Evolutionary conservation across 1,140 invertebrate species (phyloP).

Genomic region (Linepithema humile): DNA sequence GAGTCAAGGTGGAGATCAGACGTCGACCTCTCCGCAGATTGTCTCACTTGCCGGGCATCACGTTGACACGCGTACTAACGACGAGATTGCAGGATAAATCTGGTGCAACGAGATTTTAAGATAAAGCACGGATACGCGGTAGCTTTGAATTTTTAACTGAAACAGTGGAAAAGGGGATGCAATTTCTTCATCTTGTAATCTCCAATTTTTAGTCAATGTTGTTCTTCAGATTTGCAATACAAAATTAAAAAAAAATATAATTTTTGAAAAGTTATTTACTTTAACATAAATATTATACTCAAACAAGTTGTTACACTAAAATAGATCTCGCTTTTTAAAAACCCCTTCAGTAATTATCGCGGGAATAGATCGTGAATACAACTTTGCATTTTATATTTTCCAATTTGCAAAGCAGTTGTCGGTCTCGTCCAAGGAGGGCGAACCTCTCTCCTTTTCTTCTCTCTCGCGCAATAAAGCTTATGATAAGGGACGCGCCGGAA

Average conservation of each 20-base stretch:
- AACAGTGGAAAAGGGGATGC: background rate
- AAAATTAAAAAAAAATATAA: too few relatives aligned
- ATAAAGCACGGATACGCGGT: too few relatives aligned
- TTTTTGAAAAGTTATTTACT: too few relatives aligned
- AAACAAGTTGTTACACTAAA: too few relatives aligned
- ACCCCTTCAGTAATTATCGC: background rate
- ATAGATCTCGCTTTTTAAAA: too few relatives aligned
- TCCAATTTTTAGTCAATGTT: too few relatives aligned
- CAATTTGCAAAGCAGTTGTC: constrained; percentile 68
- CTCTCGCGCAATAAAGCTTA: background rate
- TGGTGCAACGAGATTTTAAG: too few relatives aligned
- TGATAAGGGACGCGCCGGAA: constrained; percentile 64
- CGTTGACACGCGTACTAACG: background rate
- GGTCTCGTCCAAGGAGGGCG: constrained; percentile 29
- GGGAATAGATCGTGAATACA: background rate
- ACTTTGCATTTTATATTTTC: constrained; percentile 73
- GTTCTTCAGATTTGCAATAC: too few relatives aligned
- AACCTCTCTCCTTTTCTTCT: too few relatives aligned
- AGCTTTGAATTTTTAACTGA: background rate
- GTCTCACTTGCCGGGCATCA: background rate
- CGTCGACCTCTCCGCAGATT: constrained; percentile 19
- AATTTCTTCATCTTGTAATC: too few relatives aligned
- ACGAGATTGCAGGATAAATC: background rate
- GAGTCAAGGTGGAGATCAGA: background rate
- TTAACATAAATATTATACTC: too few relatives aligned